Evolutionary conservation across 1,140 invertebrate species (phyloP).

Genomic region (Gonatopus flavifemur): DNA sequence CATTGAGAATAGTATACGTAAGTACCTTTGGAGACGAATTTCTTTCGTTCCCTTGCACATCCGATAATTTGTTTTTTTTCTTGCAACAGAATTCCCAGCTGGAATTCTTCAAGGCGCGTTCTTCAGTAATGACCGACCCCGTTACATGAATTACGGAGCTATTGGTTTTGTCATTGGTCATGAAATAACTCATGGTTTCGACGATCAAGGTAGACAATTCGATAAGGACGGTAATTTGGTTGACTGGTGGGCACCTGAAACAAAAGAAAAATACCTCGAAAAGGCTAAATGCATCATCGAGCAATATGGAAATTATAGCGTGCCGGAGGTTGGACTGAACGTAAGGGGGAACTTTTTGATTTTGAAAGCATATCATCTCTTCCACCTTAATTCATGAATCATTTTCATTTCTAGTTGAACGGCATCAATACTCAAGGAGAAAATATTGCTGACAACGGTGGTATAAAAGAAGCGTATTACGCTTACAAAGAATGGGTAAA

Average conservation of each 20-base stretch:
- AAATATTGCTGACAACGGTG: conserved; percentile 90
- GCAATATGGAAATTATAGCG: conserved; percentile 48
- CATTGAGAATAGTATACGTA: conserved; percentile 82
- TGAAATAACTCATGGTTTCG: conserved; percentile 93
- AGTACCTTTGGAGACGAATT: conserved; percentile 43
- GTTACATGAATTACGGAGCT: conserved; percentile 89
- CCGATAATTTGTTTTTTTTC: background rate
- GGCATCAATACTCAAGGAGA: conserved; percentile 89
- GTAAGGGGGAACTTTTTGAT: conserved; percentile 16
- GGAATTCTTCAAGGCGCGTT: conserved; percentile 89
- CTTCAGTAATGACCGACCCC: conserved; percentile 79
- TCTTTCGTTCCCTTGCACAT: background rate
- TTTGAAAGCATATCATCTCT: background rate
- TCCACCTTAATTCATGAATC: background rate
- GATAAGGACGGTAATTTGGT: conserved; percentile 80
- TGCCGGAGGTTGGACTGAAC: conserved; percentile 49
- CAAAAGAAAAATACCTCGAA: conserved; percentile 22
- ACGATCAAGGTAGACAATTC: conserved; percentile 87
- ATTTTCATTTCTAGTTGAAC: conserved; percentile 67
- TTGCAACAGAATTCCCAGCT: conserved; percentile 63
- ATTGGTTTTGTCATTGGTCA: conserved; percentile 93
- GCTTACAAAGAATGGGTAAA: conserved; percentile 75
- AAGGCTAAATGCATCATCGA: conserved; percentile 62
- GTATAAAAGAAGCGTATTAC: conserved; percentile 83
- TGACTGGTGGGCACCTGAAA: conserved; percentile 56